Evolutionary conservation across 2,113 vertebrate species (phyloP).

Genomic region (Polypterus bichir): DNA sequence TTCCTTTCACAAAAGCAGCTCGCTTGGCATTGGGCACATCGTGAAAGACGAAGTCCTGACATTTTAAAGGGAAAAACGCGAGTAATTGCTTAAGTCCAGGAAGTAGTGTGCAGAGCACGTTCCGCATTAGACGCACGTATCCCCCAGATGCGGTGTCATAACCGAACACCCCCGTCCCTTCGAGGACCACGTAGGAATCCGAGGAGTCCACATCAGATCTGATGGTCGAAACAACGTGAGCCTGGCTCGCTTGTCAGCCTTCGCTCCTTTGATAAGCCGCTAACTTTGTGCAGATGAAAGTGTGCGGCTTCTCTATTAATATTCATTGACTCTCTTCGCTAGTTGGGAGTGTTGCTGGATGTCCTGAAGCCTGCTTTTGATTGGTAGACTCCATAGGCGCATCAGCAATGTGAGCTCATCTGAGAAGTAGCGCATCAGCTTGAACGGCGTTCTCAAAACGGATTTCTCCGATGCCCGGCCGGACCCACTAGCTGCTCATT

Average conservation of each 20-base stretch:
- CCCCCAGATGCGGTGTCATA: conserved; percentile 6
- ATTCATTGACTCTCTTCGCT: conserved; percentile 33
- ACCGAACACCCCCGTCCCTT: no score
- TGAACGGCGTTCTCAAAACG: conserved; percentile 28
- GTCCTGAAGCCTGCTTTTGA: conserved; percentile 36
- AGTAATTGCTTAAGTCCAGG: conserved; percentile 28
- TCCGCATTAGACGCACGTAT: conserved; percentile 15
- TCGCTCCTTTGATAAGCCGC: conserved; percentile 22
- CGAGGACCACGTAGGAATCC: conserved; percentile 12
- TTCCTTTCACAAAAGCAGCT: conserved; percentile 47
- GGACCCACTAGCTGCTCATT: no score
- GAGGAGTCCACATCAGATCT: conserved; percentile 5
- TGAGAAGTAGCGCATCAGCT: conserved; percentile 24
- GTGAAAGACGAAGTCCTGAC: conserved; percentile 33
- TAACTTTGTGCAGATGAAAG: conserved; percentile 38
- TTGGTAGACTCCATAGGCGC: conserved; percentile 39
- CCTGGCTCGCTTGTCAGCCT: conserved; percentile 8
- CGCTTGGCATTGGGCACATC: conserved; percentile 30
- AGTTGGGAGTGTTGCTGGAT: conserved; percentile 25
- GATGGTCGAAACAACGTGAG: conserved; percentile 14
- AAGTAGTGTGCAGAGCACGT: conserved; percentile 31
- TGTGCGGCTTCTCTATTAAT: conserved; percentile 27
- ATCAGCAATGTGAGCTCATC: conserved; percentile 45
- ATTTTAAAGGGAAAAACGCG: conserved; percentile 26
- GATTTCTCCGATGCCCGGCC: conserved; percentile 31